Percentiles rank a stretch among this genome's conserved stretches.
phyloP scores from a whole-genome alignment of 1,140 invertebrate genomes.

The Heliconius melpomene region DNA sequence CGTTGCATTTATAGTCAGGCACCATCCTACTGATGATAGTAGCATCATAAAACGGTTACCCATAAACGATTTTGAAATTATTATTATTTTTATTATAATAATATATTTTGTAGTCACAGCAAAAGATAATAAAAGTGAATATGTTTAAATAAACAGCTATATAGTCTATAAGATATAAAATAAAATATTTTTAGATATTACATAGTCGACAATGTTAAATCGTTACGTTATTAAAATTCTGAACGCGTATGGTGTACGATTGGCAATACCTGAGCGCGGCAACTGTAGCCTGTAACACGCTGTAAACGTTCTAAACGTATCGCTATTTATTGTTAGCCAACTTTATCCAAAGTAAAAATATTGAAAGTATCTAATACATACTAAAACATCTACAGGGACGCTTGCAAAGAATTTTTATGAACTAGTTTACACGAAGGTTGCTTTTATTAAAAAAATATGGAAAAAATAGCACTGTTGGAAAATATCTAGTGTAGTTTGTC shows the following conservation, averaged over 20 bases:
- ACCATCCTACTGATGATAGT: no score
- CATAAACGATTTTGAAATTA: neutral
- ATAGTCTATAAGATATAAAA: neutral
- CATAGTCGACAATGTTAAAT: slow-evolving; percentile 10
- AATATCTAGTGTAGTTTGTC: no score
- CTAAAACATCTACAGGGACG: neutral
- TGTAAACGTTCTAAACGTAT: slow-evolving; percentile 12
- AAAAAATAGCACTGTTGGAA: neutral
- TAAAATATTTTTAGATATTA: slow-evolving; percentile 5
- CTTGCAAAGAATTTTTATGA: neutral
- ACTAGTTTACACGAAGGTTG: neutral
- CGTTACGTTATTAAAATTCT: slow-evolving; percentile 16
- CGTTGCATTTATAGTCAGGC: no score
- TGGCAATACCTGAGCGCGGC: slow-evolving; percentile 17
- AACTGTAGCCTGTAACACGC: slow-evolving; percentile 12
- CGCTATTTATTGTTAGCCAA: slow-evolving; percentile 15
- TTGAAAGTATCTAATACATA: neutral
- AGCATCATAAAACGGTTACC: no score
- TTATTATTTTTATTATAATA: neutral
- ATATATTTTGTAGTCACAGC: neutral
- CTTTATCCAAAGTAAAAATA: neutral
- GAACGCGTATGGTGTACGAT: slow-evolving; percentile 22
- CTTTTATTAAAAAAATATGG: neutral
- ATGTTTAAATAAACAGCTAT: neutral
- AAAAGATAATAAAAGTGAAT: neutral